A percentile compares a stretch with the other conserved stretches of the same genome.
Evolutionary conservation across 2,797 vertebrate species (phyloP).

Genomic region (Thamnophis elegans): DNA sequence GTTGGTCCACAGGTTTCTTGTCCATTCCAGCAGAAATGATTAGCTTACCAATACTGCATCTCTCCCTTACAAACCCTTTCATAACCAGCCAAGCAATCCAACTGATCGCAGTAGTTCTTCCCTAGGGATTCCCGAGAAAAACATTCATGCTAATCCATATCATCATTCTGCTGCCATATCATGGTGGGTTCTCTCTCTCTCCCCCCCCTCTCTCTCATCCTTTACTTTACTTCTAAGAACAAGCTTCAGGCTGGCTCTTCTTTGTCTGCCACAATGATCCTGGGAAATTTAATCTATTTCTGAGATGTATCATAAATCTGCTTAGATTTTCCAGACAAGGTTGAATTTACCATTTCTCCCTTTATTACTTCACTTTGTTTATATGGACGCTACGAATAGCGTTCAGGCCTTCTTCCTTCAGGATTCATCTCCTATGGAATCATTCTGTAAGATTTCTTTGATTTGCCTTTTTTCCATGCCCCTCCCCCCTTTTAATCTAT

Average conservation of each 20-base stretch:
- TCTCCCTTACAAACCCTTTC: slow-evolving; percentile 20
- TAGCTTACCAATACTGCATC: neutral
- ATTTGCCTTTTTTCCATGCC: neutral
- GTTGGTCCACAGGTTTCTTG: neutral
- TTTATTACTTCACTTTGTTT: neutral
- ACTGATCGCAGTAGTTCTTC: neutral
- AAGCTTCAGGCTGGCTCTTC: neutral
- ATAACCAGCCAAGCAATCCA: neutral
- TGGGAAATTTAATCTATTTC: neutral
- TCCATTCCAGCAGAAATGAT: slow-evolving; percentile 17
- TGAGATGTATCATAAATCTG: neutral
- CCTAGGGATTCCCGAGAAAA: neutral
- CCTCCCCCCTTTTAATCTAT: neutral
- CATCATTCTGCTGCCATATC: neutral
- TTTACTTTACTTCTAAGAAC: neutral
- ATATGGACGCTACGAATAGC: neutral
- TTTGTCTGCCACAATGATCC: neutral
- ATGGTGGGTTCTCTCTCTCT: too few species aligned
- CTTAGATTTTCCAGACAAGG: neutral
- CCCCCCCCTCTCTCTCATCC: neutral
- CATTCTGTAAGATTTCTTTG: neutral
- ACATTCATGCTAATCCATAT: neutral
- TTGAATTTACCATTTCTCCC: neutral
- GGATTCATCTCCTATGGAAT: neutral
- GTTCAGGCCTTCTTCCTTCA: neutral